Base-by-base conservation (phyloP, 2,797 vertebrate species). In the Pogonophryne albipinna region DNA sequence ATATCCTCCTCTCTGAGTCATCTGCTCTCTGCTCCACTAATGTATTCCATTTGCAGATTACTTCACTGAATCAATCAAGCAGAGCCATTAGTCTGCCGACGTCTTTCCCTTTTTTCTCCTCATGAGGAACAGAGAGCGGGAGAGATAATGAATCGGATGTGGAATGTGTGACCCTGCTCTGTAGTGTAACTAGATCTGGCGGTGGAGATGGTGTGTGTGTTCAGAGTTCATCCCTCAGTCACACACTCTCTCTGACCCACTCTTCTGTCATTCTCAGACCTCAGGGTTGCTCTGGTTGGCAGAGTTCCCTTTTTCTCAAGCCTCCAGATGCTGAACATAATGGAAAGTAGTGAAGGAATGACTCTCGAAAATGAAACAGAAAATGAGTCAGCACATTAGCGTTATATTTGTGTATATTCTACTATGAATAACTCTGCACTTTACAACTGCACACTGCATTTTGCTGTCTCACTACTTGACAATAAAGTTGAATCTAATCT, bases 11-110 rank as follows among this genome's bases (percentile, higher is more conserved):
- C 74, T 86, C 87, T 87, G 81, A 90, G 81, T 90, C 90, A 88
- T 91, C 87, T 84, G 84, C 73, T 83, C 80, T 74, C 78, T 10
- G 56, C 74, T 59, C 10, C 79, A 84, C 86, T 92, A 91, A 92
- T 93, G 91, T 91, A 92, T 93, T 93, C 92, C 91, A 93, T 94
- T 92, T 93, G 90, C 89, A 93, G 92, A 94, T 92, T 90, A 90
- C 92, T 93, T 93, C 87, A 92, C 87, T 89, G 89, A 93, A 92
- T 92, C 91, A 93, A 92, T 92, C 92, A 88, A 84, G 88, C 85
- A 87, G 85, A 86, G 88, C 89, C 89, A 93, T 94, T 93, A 91
- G 90, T 85, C 91, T 89, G 90, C 66, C 82, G 2, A 71, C 82
- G 77, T 83, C 76, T 66, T 61, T 20, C 59, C 17, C 55, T 55